A percentile compares a stretch with the other conserved stretches of the same genome.
phyloP scores from a whole-genome alignment of 1,140 invertebrate genomes.

The Drosophila watanabei region DNA sequence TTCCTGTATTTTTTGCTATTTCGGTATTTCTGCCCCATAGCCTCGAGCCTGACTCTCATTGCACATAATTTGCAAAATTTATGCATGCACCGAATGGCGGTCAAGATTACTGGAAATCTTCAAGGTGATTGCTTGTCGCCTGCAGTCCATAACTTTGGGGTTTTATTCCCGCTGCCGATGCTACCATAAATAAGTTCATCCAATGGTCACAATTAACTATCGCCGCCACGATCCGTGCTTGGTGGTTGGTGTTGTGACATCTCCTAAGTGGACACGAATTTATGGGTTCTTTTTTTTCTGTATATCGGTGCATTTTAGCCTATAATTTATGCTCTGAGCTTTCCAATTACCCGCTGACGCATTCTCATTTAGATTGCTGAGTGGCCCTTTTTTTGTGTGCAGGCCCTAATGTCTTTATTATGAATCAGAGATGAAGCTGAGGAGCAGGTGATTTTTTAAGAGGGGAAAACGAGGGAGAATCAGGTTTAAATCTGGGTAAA shows the following conservation, averaged over 20 bases:
- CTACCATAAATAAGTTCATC: conserved; percentile 63
- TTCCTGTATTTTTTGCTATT: too few relatives aligned
- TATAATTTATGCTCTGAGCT: conserved; percentile 60
- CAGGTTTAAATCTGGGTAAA: neutral
- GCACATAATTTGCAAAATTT: conserved; percentile 73
- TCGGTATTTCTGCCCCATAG: conserved; percentile 59
- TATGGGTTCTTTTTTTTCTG: conserved; percentile 41
- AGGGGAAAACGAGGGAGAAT: neutral
- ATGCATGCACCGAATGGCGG: conserved; percentile 59
- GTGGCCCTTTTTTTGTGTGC: conserved; percentile 8
- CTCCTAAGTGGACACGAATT: conserved; percentile 50
- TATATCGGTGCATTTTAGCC: conserved; percentile 31
- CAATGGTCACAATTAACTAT: conserved; percentile 73
- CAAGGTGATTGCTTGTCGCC: conserved; percentile 30
- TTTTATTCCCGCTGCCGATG: conserved; percentile 62
- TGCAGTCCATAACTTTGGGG: conserved; percentile 57
- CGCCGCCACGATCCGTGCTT: conserved; percentile 45
- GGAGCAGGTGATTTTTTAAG: neutral
- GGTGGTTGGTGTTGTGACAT: conserved; percentile 65
- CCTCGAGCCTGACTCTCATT: conserved; percentile 36
- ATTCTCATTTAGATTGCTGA: conserved; percentile 49
- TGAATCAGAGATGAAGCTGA: conserved; percentile 4
- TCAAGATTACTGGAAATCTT: conserved; percentile 58
- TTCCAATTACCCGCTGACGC: conserved; percentile 53
- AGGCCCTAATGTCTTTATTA: conserved; percentile 54